Percentiles rank a stretch among this genome's conserved stretches.
These are phyloP conservation scores for Chaetodon trifascialis DNA, from an alignment of 2,113 vertebrate species.

Conservation along the genomic window DNA sequence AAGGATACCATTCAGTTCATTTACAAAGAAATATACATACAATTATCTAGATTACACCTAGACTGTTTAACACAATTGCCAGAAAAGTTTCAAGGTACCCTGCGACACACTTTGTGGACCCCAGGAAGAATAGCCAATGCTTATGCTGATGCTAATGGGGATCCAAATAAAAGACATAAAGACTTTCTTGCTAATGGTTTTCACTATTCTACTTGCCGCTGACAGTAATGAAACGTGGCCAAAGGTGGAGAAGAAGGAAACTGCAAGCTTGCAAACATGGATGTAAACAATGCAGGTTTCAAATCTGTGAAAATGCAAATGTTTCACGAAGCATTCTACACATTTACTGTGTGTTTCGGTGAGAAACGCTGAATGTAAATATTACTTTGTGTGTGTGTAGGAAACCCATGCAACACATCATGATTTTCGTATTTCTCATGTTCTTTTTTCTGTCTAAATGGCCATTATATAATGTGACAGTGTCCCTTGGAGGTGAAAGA, in stretches of 20 bases:
- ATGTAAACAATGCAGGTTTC: background rate
- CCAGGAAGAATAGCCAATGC: too few species aligned
- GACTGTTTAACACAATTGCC: background rate
- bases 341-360: background rate
- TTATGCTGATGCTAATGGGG: too few species aligned
- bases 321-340: background rate
- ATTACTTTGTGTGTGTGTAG: background rate
- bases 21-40: background rate
- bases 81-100: background rate
- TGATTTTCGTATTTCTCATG: background rate
- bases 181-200: background rate
- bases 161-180: too few species aligned
- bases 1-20: background rate
- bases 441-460: background rate
- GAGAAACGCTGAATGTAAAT: background rate
- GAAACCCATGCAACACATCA: background rate
- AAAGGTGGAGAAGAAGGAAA: background rate
- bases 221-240: too few species aligned
- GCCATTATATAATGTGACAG: background rate
- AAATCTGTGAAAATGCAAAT: background rate
- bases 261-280: background rate
- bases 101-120: too few species aligned
- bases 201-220: background rate
- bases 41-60: too few species aligned
- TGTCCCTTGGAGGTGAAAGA: slow-evolving; percentile 1